Evolutionary conservation across 1,140 invertebrate species (phyloP).

Genomic region (Caenorhabditis briggsae): DNA sequence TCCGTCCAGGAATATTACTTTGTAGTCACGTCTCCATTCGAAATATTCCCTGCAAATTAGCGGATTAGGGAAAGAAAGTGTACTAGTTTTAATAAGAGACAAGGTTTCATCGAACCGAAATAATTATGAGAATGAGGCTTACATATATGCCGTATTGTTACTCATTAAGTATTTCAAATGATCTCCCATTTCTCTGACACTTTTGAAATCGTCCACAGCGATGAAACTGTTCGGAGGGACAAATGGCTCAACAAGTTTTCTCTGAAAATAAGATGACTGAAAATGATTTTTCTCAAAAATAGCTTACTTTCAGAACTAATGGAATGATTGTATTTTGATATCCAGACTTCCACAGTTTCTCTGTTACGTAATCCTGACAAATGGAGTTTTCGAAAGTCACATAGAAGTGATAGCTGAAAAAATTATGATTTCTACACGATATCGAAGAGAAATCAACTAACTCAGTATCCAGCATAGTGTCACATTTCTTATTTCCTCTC

Average conservation of each 20-base stretch:
- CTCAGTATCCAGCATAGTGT: constrained; percentile 72
- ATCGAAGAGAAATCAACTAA: constrained; percentile 59
- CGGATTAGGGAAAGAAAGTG: constrained; percentile 6
- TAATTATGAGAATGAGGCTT: constrained; percentile 43
- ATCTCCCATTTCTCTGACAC: constrained; percentile 65
- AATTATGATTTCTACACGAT: neutral
- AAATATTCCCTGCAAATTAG: constrained; percentile 73
- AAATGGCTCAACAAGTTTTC: constrained; percentile 70
- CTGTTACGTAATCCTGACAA: constrained; percentile 78
- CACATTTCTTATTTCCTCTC: constrained; percentile 67
- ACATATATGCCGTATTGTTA: constrained; percentile 71
- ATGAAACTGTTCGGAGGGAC: constrained; percentile 75
- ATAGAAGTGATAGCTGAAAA: constrained; percentile 83
- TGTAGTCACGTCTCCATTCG: constrained; percentile 71
- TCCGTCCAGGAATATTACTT: constrained; percentile 71
- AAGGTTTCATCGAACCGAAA: constrained; percentile 5
- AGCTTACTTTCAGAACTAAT: constrained; percentile 69
- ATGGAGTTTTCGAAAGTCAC: constrained; percentile 84
- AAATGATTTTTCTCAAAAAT: neutral
- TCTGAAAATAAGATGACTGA: constrained; percentile 4
- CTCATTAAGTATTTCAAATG: constrained; percentile 71
- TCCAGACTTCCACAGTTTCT: constrained; percentile 78
- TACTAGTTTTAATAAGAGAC: constrained; percentile 19
- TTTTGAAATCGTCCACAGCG: constrained; percentile 74
- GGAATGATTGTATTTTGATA: constrained; percentile 70